Evolutionary conservation across 1,140 invertebrate species (phyloP), one percentile per base, ranked within the genome.

Genomic region (Cydia fagiglandana): DNA sequence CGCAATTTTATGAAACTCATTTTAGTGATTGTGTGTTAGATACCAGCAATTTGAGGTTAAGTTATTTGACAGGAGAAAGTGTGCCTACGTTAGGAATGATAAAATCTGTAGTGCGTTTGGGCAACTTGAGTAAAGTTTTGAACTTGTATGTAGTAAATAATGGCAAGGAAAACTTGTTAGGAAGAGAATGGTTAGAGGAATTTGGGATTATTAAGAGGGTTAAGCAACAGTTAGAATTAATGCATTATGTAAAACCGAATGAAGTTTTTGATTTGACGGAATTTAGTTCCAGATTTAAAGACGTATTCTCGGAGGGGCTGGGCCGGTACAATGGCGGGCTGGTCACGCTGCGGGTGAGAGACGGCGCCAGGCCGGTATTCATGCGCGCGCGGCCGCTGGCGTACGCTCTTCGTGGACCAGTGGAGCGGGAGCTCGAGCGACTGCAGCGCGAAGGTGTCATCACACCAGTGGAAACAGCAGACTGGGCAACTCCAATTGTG

Each of bases 271-370:
- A 38, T 53, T 68, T 75, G 24, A 13, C 28, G 1, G 10, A 17
- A 77, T 81, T 85, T 9, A 82, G 78, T 81, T 84, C 77, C 81
- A 86, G 80, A 81, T 84, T 79, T 64, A 74, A 45, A 79, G 53
- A 84, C 2, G 79, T 86, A 20, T 83, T 84, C 64, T 47, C 73
- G 61, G 84, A 78, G 28, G 82, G 82, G 0, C 47, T 86, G 64
- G 84, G 84, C 0, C 75, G 80, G 15, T 86, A 77, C 56, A 83
- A 80, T 0, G 84, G 81, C 7, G 82, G 80, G 6, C 34, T 10
- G 28, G 82, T 83, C 7, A 28, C 77, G 0, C 20, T 83, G 2
- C 78, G 61, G 0, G 2, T 84, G 38, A 74, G 78, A 5, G 41
- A 28, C 15, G 83, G 30, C 9, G 80, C 80, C 30, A 24, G 56